These are phyloP conservation scores for Pinctada fucata DNA, from an alignment of 2,888 invertebrate species.

Conservation along the genomic window DNA sequence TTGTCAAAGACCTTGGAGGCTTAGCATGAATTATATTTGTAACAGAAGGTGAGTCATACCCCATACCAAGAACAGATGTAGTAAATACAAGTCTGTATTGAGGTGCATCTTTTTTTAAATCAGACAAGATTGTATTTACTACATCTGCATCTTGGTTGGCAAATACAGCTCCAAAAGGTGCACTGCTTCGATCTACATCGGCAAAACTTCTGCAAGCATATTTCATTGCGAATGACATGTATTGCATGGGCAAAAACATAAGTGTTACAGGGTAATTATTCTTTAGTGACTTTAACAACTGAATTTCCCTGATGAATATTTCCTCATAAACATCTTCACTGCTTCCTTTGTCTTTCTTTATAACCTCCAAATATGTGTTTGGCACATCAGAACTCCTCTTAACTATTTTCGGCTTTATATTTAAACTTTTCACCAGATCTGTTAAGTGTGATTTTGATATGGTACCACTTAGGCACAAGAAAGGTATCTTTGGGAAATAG, in stretches of 20 bases:
- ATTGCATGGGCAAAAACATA: conserved; percentile 32
- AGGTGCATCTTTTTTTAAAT: conserved; percentile 32
- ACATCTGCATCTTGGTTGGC: conserved; percentile 36
- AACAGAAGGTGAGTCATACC: conserved; percentile 40
- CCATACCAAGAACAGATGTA: conserved; percentile 43
- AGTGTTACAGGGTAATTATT: conserved; percentile 33
- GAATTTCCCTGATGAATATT: conserved; percentile 31
- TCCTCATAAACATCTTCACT: conserved; percentile 38
- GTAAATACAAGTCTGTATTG: conserved; percentile 36
- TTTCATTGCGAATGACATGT: conserved; percentile 34
- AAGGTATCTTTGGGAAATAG: conserved; percentile 30
- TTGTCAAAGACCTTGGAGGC: conserved; percentile 38
- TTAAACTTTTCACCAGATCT: conserved; percentile 14
- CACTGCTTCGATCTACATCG: conserved; percentile 5
- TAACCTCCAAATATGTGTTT: conserved; percentile 30
- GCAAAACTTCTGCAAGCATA: conserved; percentile 25
- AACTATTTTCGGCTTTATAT: conserved; percentile 9
- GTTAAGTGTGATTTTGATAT: conserved; percentile 27
- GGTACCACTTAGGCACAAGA: conserved; percentile 36
- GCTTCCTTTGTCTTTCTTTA: conserved; percentile 9
- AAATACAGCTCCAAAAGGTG: conserved; percentile 33
- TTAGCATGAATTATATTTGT: conserved; percentile 35
- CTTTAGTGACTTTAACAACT: conserved; percentile 30
- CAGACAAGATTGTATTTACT: conserved; percentile 23
- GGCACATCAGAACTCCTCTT: conserved; percentile 29